Percentiles rank a stretch among this genome's conserved stretches.
Evolutionary conservation across 2,888 invertebrate species (phyloP).

Genomic region (Phaedon cochleariae): DNA sequence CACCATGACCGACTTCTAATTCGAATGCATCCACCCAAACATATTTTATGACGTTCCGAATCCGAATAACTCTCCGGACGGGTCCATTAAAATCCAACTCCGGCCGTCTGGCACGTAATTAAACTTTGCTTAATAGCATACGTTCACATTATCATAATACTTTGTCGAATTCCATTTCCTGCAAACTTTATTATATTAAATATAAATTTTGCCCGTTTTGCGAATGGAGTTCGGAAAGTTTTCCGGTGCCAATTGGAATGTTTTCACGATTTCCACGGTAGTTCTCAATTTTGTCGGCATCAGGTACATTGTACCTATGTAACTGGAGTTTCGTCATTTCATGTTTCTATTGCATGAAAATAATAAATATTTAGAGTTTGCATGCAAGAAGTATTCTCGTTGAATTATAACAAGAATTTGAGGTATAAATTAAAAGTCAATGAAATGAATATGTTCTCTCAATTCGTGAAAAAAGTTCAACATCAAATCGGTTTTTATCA

Average conservation of each 20-base stretch:
- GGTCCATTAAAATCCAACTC: slow-evolving; percentile 20
- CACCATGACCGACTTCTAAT: neutral
- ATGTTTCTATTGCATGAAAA: slow-evolving; percentile 38
- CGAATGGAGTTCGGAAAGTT: slow-evolving; percentile 18
- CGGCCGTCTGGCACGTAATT: slow-evolving; percentile 23
- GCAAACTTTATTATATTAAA: slow-evolving; percentile 29
- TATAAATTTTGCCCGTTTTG: slow-evolving; percentile 21
- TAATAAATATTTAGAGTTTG: no score
- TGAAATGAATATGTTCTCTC: no score
- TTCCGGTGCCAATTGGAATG: slow-evolving; percentile 18
- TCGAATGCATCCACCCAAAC: slow-evolving; percentile 13
- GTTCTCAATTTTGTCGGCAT: slow-evolving; percentile 27
- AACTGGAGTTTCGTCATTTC: slow-evolving; percentile 45
- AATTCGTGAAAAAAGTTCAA: no score
- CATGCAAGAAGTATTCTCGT: no score
- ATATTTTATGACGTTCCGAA: slow-evolving; percentile 15
- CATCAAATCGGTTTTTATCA: no score
- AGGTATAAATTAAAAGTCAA: no score
- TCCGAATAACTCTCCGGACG: slow-evolving; percentile 14
- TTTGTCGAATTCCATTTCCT: slow-evolving; percentile 26
- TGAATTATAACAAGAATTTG: no score
- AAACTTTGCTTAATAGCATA: slow-evolving; percentile 28
- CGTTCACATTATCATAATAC: slow-evolving; percentile 24
- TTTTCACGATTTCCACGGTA: slow-evolving; percentile 16
- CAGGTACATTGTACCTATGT: slow-evolving; percentile 34